Base-by-base conservation (phyloP, 2,888 invertebrate genomes). In the Branchipolynoe longqiensis region DNA sequence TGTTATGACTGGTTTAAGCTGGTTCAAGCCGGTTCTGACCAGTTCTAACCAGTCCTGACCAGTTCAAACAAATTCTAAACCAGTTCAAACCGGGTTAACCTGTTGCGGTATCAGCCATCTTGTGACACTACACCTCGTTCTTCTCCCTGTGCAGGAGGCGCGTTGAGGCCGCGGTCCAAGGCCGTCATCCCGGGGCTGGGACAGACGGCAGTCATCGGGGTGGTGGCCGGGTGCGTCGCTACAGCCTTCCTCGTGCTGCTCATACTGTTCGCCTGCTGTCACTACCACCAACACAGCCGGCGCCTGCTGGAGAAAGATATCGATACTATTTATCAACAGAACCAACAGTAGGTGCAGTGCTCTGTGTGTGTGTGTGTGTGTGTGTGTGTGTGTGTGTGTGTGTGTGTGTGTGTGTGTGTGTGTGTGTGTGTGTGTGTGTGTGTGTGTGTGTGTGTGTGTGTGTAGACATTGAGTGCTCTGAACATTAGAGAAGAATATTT, bases 231-330 rank as follows among this genome's bases (percentile, higher is more conserved):
- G 2, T 78, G 78, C 31, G 78, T 48, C n/a, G 78, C 78, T 0
- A 48, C 1, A 8, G 22, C 31, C 78, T 78, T 41, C 48, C 41
- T 78, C 3, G 54, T 78, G 3, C 41, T 78, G 48, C 78, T 78
- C 41, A 28, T 28, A 4, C 78, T 78, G 28, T 28, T 78, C 25
- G 78, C 78, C 78, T 78, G 78, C 78, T 78, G 78, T 28, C 78
- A 78, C 78, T 78, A 78, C 78, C 78, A 78, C 78, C 22, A 33
- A 78, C 78, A 78, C 78, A 78, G 54, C 48, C 40, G 78, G 18
- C 41, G 28, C 41, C 48, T 78, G 48, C 48, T 78, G 78, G 78
- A 78, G 78, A 78, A 78, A 25, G 78, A 78, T 18, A 78, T 78
- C 25, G 78, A 78, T 22, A 48, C 78, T 48, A 78, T 78, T 48